Evolutionary conservation across 2,888 invertebrate genomes (phyloP).

Genomic region (Drosophila formosana): DNA sequence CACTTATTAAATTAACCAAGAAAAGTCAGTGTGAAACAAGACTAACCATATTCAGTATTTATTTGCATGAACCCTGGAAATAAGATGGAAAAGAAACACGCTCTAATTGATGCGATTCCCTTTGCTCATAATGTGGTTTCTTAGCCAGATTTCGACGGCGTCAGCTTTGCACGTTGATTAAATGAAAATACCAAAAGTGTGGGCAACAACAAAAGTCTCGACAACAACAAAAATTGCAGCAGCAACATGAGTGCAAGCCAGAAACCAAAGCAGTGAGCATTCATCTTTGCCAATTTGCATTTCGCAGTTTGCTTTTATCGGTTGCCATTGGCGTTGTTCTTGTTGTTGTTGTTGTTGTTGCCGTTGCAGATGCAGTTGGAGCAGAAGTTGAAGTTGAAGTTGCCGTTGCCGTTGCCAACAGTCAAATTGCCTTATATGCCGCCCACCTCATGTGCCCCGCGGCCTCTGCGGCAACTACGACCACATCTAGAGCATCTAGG

Average conservation of each 20-base stretch:
- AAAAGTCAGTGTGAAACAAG: too few species aligned
- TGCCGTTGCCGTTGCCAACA: constrained; percentile 14
- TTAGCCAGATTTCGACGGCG: neutral
- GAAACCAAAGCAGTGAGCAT: constrained; percentile 45
- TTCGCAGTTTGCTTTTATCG: constrained; percentile 41
- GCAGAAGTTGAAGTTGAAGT: constrained; percentile 20
- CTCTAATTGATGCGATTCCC: constrained; percentile 15
- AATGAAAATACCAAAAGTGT: constrained; percentile 22
- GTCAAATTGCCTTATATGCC: constrained; percentile 54
- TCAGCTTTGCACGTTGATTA: constrained; percentile 34
- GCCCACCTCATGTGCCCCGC: constrained; percentile 6
- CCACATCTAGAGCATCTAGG: constrained; percentile 15
- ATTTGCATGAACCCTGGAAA: neutral
- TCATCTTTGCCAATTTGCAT: constrained; percentile 74
- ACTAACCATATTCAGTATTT: constrained; percentile 2
- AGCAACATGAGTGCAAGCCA: constrained; percentile 6
- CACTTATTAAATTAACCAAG: too few species aligned
- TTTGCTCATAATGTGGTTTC: constrained; percentile 14
- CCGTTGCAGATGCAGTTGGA: constrained; percentile 18
- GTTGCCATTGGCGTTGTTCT: constrained; percentile 12
- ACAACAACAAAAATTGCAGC: neutral
- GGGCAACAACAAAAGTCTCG: constrained; percentile 18
- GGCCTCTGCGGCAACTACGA: constrained; percentile 1
- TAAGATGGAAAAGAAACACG: constrained; percentile 1
- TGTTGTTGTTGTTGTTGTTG: neutral